Percentiles rank a stretch among this genome's conserved stretches.
Conservation (phyloP, 2,797 vertebrate genomes). For the Perodicticus potto region DNA sequence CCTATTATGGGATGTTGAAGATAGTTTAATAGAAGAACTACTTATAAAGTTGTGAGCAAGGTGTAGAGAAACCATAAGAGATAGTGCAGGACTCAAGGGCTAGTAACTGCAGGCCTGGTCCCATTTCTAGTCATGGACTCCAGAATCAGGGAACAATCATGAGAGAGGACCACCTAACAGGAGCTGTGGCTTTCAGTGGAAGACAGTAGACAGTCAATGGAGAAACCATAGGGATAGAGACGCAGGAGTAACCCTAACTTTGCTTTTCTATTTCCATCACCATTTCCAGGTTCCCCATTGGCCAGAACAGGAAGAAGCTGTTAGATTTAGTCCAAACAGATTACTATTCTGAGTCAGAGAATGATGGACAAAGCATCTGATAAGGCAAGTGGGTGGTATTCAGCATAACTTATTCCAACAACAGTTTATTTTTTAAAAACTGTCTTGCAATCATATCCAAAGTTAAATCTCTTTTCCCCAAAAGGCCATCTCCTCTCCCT, state of each 20-base stretch:
- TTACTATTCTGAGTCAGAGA: background rate
- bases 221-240: background rate
- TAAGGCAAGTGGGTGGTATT: background rate
- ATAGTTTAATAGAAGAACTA: background rate
- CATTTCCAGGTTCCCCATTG: background rate
- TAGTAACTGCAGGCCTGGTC: background rate
- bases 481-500: constrained; percentile 12
- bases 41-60: background rate
- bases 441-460: background rate
- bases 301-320: background rate
- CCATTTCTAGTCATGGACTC: background rate
- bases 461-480: constrained; percentile 1
- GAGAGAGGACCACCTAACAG: background rate
- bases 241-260: background rate
- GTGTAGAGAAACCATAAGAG: background rate
- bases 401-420: background rate
- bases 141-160: background rate
- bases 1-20: background rate
- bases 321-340: background rate
- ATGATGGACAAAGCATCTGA: background rate
- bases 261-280: background rate
- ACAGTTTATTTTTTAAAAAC: background rate
- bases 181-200: background rate
- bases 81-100: background rate
- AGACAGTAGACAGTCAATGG: background rate